Percentiles rank a stretch among this genome's conserved stretches.
phyloP scores from a whole-genome alignment of 2,888 invertebrate genomes.

The Brachypalpus laphriformis region DNA sequence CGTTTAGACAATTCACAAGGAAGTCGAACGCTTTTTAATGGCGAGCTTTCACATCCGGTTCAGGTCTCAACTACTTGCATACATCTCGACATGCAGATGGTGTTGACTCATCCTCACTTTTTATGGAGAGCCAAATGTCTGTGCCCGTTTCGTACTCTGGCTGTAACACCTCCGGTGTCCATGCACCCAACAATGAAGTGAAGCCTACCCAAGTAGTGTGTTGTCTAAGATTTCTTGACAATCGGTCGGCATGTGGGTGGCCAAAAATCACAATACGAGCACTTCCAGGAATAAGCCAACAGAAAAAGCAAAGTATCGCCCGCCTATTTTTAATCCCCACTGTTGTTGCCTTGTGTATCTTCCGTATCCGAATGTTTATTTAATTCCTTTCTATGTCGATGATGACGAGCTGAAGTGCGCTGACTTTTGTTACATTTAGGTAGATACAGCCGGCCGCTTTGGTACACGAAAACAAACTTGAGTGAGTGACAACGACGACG shows the following conservation, averaged over 20 bases:
- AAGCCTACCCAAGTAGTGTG: background rate
- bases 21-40: no score
- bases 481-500: background rate
- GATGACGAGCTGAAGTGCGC: constrained; percentile 22
- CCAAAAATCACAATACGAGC: background rate
- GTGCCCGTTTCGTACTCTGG: no score
- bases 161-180: no score
- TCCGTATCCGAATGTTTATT: constrained; percentile 9
- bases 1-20: no score
- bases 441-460: background rate
- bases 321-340: background rate
- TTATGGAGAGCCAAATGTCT: no score
- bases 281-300: constrained; percentile 4
- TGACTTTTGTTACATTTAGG: constrained; percentile 9
- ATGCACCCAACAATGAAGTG: no score
- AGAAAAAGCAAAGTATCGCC: background rate
- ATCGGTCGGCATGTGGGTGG: background rate
- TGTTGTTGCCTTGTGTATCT: background rate
- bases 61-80: no score
- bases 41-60: no score
- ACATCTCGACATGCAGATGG: no score
- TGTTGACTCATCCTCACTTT: no score
- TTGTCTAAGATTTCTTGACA: background rate
- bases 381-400: constrained; percentile 21
- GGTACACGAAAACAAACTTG: background rate